phyloP scores from a whole-genome alignment of 1,140 invertebrate genomes.

The Cherax quadricarinatus region DNA sequence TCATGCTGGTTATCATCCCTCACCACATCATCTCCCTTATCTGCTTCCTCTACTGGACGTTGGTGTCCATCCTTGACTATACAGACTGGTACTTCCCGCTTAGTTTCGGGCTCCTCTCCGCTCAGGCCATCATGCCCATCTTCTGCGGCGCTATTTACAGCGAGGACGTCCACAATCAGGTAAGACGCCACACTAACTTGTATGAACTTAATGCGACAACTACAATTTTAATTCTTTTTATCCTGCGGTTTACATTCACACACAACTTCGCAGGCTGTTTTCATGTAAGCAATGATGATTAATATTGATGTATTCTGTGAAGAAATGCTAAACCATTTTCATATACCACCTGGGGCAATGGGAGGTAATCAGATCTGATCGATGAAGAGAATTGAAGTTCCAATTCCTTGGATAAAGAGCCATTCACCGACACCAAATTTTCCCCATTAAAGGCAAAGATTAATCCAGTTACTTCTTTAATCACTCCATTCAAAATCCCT shows the following conservation, averaged over 20 bases:
- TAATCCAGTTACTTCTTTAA: no score
- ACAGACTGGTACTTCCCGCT: slow-evolving; percentile 72
- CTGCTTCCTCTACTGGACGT: slow-evolving; percentile 73
- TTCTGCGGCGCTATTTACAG: slow-evolving; percentile 72
- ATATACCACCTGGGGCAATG: no score
- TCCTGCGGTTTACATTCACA: neutral
- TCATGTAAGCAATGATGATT: neutral
- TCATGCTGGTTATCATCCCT: slow-evolving; percentile 72
- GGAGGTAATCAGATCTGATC: no score
- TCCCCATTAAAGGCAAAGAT: no score
- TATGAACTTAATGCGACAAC: no score
- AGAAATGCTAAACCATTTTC: no score
- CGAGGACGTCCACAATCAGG: slow-evolving; percentile 71
- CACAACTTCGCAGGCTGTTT: neutral
- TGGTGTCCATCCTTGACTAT: slow-evolving; percentile 72
- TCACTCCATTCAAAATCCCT: no score
- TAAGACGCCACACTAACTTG: neutral
- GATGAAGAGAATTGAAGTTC: no score
- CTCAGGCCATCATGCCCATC: slow-evolving; percentile 72
- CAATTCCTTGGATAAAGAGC: no score
- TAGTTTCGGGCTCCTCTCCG: slow-evolving; percentile 72
- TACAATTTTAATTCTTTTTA: no score
- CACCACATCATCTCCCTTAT: slow-evolving; percentile 73
- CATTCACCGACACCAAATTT: no score
- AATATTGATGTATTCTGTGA: no score